Evolutionary conservation across 2,888 invertebrate genomes (phyloP).

Genomic region (Diplolepis rosae): DNA sequence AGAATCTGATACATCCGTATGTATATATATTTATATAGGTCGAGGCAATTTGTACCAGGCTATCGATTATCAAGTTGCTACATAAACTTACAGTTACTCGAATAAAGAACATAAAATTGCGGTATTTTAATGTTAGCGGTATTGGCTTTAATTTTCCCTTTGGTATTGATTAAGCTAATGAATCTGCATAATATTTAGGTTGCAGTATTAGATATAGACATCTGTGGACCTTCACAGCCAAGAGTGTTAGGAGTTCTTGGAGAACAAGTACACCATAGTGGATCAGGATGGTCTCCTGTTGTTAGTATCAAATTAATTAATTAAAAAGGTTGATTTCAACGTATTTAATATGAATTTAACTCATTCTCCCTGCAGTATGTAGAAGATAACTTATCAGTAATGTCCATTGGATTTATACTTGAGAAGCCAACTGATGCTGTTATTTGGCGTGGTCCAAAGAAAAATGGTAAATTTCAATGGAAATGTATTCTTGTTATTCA

Average conservation of each 20-base stretch:
- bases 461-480: slow-evolving; percentile 75
- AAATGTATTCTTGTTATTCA: no score
- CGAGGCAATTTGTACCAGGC: slow-evolving; percentile 66
- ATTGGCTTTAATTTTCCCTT: neutral
- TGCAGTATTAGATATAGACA: slow-evolving; percentile 96
- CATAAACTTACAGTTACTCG: neutral
- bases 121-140: neutral
- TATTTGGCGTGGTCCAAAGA: slow-evolving; percentile 99
- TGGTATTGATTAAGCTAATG: slow-evolving; percentile 25
- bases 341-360: neutral
- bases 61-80: slow-evolving; percentile 60
- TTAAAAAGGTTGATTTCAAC: neutral
- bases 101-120: slow-evolving; percentile 1
- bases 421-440: slow-evolving; percentile 93
- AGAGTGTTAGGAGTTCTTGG: slow-evolving; percentile 92
- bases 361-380: slow-evolving; percentile 79
- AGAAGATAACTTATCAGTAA: slow-evolving; percentile 94
- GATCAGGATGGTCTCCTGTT: slow-evolving; percentile 97
- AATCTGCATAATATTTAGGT: slow-evolving; percentile 76
- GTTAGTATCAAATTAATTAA: slow-evolving; percentile 76
- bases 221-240: slow-evolving; percentile 98
- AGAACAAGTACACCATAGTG: slow-evolving; percentile 96
- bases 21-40: slow-evolving; percentile 57
- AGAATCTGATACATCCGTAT: slow-evolving; percentile 41
- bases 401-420: slow-evolving; percentile 97